A percentile compares a stretch with the other conserved stretches of the same genome.
Evolutionary conservation across 1,140 invertebrate genomes (phyloP).

Genomic region (Rhagoletis zephyria): DNA sequence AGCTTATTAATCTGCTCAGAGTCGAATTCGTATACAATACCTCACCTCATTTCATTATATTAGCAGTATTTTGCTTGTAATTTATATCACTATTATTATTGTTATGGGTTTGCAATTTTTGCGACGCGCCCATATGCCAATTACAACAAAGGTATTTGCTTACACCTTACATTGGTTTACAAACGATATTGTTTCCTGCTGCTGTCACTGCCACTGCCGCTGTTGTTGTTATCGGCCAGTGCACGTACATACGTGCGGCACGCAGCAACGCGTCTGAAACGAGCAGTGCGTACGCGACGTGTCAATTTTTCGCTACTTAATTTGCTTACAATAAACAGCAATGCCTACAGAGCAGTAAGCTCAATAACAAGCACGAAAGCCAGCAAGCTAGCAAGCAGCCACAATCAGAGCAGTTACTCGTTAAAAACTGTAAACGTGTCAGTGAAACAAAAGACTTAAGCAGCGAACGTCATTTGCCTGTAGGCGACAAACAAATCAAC

Average conservation of each 20-base stretch:
- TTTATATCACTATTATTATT: conserved; percentile 22
- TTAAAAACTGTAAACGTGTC: conserved; percentile 30
- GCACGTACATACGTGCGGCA: conserved; percentile 35
- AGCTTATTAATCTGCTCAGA: no score
- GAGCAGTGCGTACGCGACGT: conserved; percentile 47
- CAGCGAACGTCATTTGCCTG: conserved; percentile 36
- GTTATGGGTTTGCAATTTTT: neutral
- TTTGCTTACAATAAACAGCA: conserved; percentile 35
- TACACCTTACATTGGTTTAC: neutral
- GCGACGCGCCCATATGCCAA: conserved; percentile 9
- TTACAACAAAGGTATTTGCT: neutral
- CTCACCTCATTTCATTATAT: conserved; percentile 17
- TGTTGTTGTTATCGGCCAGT: neutral
- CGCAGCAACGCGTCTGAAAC: conserved; percentile 31
- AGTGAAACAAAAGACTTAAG: conserved; percentile 48
- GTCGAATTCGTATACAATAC: neutral
- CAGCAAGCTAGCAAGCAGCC: neutral
- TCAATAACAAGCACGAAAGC: neutral
- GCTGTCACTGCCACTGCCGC: neutral
- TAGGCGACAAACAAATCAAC: conserved; percentile 45
- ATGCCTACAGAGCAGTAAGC: neutral
- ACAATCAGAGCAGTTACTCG: conserved; percentile 48
- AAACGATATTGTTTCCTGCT: neutral
- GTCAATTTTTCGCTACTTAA: conserved; percentile 52
- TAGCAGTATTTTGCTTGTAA: neutral